Base-by-base conservation (phyloP, 2,888 invertebrate genomes). In the Synanthedon formicaeformis region DNA sequence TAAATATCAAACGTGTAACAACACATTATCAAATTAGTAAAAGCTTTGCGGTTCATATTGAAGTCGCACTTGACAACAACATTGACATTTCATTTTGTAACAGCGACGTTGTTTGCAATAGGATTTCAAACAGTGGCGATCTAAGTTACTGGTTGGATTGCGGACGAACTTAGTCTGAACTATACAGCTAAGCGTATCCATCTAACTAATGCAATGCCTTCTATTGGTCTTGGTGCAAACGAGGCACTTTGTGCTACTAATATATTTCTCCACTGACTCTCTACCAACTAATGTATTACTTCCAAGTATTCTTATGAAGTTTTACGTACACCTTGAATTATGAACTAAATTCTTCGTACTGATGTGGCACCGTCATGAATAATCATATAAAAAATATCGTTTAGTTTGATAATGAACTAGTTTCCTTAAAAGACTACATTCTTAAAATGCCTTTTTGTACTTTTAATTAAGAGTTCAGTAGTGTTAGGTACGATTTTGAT, bases 141-240 rank as follows among this genome's bases (percentile, higher is more conserved):
- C 82, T 78, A 82, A 85, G 82, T 86, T 81, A 71, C 72, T 71
- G 68, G 69, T 72, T 63, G 75, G 78, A 78, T 82, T 81, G 81
- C 70, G 75, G 78, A 74, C 69, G 66, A 81, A 84, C 78, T 83
- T 81, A 71, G 72, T 66, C 77, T 65, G 73, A 77, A 73, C 72
- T 76, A 71, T 71, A 67, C 68, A 75, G 75, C 72, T 72, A 75
- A 77, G 77, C 77, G 74, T 75, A 81, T 78, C 79, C 81, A 85
- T 82, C 82, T 81, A 83, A 80, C 81, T 85, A 85, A 85, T 85
- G 83, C 82, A 79, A 78, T 78, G 83, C 76, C 79, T 81, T 77
- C 78, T 82, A 77, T 81, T 81, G 81, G 81, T 81, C 78, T 83
- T 81, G 74, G 76, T 78, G 78, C 78, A 77, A 81, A 81, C 80